phyloP scores from a whole-genome alignment of 2,113 vertebrate species.

The Salvator merianae region DNA sequence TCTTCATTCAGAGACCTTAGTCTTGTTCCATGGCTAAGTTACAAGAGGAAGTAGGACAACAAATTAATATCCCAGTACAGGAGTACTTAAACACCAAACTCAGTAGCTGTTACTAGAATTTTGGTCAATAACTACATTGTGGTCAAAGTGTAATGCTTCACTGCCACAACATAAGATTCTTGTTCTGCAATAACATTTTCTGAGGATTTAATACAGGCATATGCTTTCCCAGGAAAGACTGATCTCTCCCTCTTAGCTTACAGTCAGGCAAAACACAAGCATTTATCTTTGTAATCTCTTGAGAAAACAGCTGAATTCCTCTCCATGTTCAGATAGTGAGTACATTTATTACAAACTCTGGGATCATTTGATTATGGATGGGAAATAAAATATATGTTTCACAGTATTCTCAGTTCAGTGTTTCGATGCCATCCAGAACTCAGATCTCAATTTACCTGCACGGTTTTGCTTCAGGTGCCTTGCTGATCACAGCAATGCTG shows the following conservation, averaged over 20 bases:
- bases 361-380: no score
- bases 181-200: background rate
- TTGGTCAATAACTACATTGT: background rate
- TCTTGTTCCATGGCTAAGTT: no score
- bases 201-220: background rate
- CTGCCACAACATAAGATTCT: background rate
- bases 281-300: background rate
- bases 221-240: background rate
- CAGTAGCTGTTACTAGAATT: background rate
- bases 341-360: no score
- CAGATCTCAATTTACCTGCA: background rate
- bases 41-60: background rate
- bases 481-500: background rate
- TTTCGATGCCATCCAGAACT: background rate
- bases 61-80: background rate
- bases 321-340: background rate
- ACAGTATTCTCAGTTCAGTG: background rate
- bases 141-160: background rate
- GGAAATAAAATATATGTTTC: background rate
- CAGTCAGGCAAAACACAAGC: background rate
- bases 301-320: background rate
- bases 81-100: background rate
- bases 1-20: no score
- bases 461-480: background rate
- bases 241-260: background rate